Conservation (phyloP, 2,113 vertebrate species). For the Gnathonemus echidnorhynchus region DNA sequence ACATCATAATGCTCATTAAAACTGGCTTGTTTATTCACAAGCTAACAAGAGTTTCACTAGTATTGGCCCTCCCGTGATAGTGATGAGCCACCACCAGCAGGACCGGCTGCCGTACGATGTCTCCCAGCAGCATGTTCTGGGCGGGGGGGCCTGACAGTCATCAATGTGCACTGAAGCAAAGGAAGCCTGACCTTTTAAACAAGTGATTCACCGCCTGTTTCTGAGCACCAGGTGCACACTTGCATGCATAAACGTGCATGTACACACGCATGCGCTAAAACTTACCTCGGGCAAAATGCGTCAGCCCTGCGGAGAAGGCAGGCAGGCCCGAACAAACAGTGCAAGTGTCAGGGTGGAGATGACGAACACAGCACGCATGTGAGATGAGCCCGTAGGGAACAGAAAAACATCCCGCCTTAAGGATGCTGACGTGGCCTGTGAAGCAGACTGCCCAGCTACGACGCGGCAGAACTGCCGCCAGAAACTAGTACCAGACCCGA, state of each 20-base stretch:
- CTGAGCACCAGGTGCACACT: neutral
- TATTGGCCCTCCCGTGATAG: neutral
- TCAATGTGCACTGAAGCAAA: neutral
- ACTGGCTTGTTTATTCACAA: neutral
- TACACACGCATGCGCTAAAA: neutral
- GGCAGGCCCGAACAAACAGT: neutral
- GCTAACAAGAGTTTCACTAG: neutral
- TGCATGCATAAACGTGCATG: neutral
- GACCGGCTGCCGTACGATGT: neutral
- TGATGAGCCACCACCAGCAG: neutral
- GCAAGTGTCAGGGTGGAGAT: neutral
- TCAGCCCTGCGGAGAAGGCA: neutral
- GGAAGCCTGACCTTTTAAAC: neutral
- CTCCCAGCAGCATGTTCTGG: neutral
- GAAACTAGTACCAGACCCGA: neutral
- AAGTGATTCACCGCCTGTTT: neutral
- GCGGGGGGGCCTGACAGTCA: neutral
- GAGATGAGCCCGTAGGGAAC: neutral
- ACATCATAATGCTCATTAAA: neutral
- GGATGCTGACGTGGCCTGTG: neutral
- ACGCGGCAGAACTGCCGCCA: neutral
- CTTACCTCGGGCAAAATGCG: slow-evolving; percentile 2
- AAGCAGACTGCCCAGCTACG: neutral
- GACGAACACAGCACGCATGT: neutral
- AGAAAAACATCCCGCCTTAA: neutral